These are phyloP conservation scores for Lichenostomus cassidix DNA, from an alignment of 2,113 vertebrate species.

Conservation along the genomic window DNA sequence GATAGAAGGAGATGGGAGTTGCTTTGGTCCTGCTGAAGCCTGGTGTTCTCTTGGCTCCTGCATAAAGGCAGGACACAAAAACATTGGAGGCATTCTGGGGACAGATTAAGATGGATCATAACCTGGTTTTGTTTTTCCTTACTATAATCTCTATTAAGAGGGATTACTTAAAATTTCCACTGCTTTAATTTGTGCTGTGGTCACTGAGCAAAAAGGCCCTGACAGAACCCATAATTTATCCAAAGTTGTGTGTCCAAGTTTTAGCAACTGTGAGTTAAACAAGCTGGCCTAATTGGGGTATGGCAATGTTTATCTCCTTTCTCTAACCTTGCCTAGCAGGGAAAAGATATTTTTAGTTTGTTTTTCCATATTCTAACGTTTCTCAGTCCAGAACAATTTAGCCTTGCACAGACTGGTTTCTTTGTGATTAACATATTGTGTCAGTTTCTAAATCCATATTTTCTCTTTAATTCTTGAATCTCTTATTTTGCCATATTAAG, in stretches of 20 bases:
- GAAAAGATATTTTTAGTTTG: constrained; percentile 34
- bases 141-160: not conserved
- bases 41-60: not conserved
- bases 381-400: constrained; percentile 31
- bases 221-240: not conserved
- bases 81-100: not conserved
- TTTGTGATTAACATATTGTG: not conserved
- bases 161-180: not conserved
- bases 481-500: constrained; percentile 49
- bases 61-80: not conserved
- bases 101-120: not conserved
- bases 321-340: constrained; percentile 5
- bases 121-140: not conserved
- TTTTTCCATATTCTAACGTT: not conserved
- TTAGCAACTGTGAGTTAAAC: not conserved
- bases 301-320: not conserved
- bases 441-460: constrained; percentile 38
- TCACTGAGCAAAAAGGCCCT: not conserved
- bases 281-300: not conserved
- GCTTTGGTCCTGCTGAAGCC: not conserved
- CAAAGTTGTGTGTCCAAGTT: not conserved
- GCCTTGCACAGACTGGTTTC: not conserved
- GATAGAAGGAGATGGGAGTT: not conserved
- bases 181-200: not conserved
- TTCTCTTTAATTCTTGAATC: constrained; percentile 30